Percentiles rank a stretch among this genome's conserved stretches.
Conservation (phyloP, 2,797 vertebrate genomes). For the Oreonectes daqikongensis region DNA sequence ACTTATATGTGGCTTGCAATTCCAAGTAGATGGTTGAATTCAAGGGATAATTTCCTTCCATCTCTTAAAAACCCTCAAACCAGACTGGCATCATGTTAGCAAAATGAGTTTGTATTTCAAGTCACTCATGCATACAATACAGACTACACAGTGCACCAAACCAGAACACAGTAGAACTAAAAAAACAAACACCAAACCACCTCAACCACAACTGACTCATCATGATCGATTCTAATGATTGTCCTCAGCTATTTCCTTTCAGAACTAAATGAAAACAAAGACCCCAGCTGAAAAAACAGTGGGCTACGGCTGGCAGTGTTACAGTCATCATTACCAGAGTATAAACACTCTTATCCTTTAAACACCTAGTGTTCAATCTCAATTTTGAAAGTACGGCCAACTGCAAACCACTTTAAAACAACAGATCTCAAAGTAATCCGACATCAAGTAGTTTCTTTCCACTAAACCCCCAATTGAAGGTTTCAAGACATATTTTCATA, state of each 20-base stretch:
- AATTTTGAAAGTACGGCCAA: not conserved
- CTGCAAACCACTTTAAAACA: not conserved
- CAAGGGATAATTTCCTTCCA: conserved; percentile 33
- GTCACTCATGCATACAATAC: not conserved
- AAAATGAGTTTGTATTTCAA: conserved; percentile 7
- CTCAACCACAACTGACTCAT: conserved; percentile 35
- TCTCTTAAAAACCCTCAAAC: not conserved
- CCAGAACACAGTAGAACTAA: not conserved
- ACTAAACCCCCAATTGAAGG: not conserved
- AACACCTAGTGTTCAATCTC: conserved; percentile 19
- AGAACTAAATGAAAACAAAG: conserved; percentile 44
- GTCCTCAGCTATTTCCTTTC: conserved; percentile 51
- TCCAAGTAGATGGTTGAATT: conserved; percentile 18
- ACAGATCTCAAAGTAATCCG: not conserved
- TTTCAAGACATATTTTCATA: not conserved
- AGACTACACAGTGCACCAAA: not conserved
- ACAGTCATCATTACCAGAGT: conserved; percentile 10
- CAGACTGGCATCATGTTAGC: not conserved
- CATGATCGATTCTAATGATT: conserved; percentile 25
- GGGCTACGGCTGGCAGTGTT: conserved; percentile 17
- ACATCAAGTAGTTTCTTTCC: not conserved
- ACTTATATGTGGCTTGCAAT: not conserved
- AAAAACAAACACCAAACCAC: conserved; percentile 17
- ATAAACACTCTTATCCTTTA: conserved; percentile 11
- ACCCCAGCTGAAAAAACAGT: conserved; percentile 41